Evolutionary conservation across 2,113 vertebrate species (phyloP), one percentile per base, ranked within the genome.

Genomic region (Perccottus glenii): DNA sequence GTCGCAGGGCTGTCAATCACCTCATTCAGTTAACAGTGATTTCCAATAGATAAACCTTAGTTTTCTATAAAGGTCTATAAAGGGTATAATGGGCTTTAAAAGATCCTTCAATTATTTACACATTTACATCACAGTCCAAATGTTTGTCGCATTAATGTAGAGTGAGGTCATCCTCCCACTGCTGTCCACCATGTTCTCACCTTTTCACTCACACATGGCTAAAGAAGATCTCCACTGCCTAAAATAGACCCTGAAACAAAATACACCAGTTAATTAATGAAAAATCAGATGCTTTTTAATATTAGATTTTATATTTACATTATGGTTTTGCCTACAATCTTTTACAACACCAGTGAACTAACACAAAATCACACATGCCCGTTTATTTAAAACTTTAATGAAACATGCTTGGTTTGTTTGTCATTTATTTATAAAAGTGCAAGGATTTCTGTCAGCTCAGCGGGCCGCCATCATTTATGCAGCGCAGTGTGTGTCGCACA

Each of bases 31-130:
- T 27, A 27, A 3, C 19, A 27, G 1, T 27, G 19, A 27, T 27
- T 27, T 2, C 19, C 19, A 27, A 27, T 27, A 27, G 19, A 27
- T 27, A 3, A 27, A 27, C 19, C 19, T 27, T 27, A 27, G 19
- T 27, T 27, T 27, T 27, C 19, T 27, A 27, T 27, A 27, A n/a
- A n/a, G n/a, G n/a, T n/a, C n/a, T n/a, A n/a, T n/a, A n/a, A n/a
- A n/a, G n/a, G n/a, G n/a, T 27, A 27, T 27, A 27, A 27, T 27
- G 3, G 1, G 19, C 19, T 27, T 27, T 27, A 27, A 27, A 27
- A 27, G 38, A 40, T 40, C 5, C 8, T 6, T 2, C 38, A 40
- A 68, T 79, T 60, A 77, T 77, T 77, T 64, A 66, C 73, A 65
- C 5, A 59, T 52, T 11, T 19, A 40, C 1, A 53, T 45, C 51